Percentiles rank a stretch among this genome's conserved stretches.
These are phyloP conservation scores for Lepisosteus oculatus DNA, from an alignment of 2,113 vertebrate genomes.

Conservation along the genomic window DNA sequence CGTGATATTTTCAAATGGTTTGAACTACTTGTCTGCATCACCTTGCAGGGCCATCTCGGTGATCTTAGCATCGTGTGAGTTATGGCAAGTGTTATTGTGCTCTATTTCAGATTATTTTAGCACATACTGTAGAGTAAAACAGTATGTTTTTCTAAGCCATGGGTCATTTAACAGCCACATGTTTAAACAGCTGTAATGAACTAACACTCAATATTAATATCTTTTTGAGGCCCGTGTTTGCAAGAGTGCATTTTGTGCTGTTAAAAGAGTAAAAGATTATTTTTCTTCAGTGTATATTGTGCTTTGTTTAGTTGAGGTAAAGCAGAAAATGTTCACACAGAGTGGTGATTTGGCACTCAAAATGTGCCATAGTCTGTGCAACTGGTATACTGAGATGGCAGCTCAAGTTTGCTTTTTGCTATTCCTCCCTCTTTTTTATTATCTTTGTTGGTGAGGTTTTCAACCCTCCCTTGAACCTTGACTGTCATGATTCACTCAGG, in stretches of 20 bases:
- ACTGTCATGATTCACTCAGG: no score
- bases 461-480: no score
- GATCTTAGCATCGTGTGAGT: slow-evolving; percentile 51
- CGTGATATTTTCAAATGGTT: background rate
- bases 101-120: slow-evolving; percentile 74
- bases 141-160: slow-evolving; percentile 77
- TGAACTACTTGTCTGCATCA: background rate
- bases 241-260: slow-evolving; percentile 34
- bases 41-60: background rate
- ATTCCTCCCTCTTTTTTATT: no score
- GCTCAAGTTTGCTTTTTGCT: no score
- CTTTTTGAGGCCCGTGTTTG: slow-evolving; percentile 47
- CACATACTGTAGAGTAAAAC: slow-evolving; percentile 66
- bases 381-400: no score
- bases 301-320: slow-evolving; percentile 1
- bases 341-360: no score
- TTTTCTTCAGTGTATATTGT: slow-evolving; percentile 1
- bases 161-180: slow-evolving; percentile 77
- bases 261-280: background rate
- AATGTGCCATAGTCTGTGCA: no score
- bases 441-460: no score
- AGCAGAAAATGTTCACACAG: background rate
- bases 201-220: slow-evolving; percentile 64
- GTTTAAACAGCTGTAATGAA: slow-evolving; percentile 80
- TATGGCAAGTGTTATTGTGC: slow-evolving; percentile 67